A percentile compares a stretch with the other conserved stretches of the same genome.
Conservation (phyloP, 2,888 invertebrate genomes). For the Acanthopleura granulata region DNA sequence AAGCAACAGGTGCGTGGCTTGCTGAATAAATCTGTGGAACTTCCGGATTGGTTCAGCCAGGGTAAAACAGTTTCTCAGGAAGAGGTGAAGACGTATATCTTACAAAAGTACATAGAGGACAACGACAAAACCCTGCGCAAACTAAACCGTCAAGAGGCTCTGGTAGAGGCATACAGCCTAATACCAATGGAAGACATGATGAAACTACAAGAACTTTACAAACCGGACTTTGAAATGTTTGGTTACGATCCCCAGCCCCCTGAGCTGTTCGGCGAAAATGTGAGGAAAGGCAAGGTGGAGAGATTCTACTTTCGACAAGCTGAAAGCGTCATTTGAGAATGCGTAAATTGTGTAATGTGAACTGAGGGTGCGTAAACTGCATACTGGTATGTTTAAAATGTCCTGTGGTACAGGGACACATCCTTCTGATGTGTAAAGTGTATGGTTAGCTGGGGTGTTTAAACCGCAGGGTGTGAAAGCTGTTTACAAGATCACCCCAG, state of each 20-base stretch:
- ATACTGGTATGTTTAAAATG: too few species aligned
- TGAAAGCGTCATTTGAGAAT: too few species aligned
- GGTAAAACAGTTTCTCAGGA: background rate
- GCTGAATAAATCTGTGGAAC: constrained; percentile 1
- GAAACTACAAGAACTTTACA: constrained; percentile 17
- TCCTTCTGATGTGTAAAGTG: too few species aligned
- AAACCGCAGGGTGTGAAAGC: too few species aligned
- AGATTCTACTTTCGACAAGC: background rate
- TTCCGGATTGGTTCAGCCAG: background rate
- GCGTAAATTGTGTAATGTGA: too few species aligned
- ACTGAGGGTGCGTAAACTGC: too few species aligned
- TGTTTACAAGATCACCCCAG: too few species aligned
- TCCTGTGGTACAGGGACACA: too few species aligned
- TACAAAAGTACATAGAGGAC: background rate
- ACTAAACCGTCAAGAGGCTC: constrained; percentile 14
- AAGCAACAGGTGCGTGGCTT: constrained; percentile 20
- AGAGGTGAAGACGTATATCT: background rate
- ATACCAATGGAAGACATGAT: background rate
- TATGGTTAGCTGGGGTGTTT: too few species aligned
- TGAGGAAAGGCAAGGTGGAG: background rate
- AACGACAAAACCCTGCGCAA: background rate
- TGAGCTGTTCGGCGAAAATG: background rate
- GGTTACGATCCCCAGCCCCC: constrained; percentile 14
- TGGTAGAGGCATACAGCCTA: constrained; percentile 15
- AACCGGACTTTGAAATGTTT: constrained; percentile 23